Conservation (phyloP, 2,113 vertebrate species). For the Callithrix jacchus region DNA sequence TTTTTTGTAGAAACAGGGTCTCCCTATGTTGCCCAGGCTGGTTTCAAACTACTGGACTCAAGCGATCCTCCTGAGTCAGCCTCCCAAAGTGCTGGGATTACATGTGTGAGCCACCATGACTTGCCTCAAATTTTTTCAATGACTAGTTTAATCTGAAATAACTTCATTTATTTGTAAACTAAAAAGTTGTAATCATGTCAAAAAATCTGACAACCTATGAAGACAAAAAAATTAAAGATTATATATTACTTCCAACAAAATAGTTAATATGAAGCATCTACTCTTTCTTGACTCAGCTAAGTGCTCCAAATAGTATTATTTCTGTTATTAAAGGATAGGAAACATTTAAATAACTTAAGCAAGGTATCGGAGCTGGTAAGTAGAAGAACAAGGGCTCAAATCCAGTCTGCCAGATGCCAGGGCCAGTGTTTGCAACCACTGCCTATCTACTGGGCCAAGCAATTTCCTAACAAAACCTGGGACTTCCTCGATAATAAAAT, state of each 20-base stretch:
- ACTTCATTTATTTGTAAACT: not conserved
- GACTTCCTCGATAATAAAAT: not conserved
- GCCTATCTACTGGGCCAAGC: not conserved
- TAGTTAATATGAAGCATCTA: not conserved
- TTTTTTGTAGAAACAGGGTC: too few relatives aligned
- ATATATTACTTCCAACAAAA: not conserved
- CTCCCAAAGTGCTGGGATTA: too few relatives aligned
- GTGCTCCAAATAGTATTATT: not conserved
- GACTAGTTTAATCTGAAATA: not conserved
- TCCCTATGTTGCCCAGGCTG: too few relatives aligned
- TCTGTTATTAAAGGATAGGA: not conserved
- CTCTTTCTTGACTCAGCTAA: not conserved
- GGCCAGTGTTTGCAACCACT: not conserved
- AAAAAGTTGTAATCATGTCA: not conserved
- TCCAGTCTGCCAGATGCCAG: not conserved
- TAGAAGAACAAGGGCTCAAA: too few relatives aligned
- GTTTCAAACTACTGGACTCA: too few relatives aligned
- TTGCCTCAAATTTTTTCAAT: not conserved
- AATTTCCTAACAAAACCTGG: not conserved
- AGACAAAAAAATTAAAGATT: not conserved
- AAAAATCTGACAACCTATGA: not conserved
- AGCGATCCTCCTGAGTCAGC: too few relatives aligned
- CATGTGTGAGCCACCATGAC: too few relatives aligned
- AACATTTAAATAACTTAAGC: not conserved
- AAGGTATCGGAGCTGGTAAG: not conserved